phyloP scores from a whole-genome alignment of 2,888 invertebrate genomes.

The Nomada goodeniana region DNA sequence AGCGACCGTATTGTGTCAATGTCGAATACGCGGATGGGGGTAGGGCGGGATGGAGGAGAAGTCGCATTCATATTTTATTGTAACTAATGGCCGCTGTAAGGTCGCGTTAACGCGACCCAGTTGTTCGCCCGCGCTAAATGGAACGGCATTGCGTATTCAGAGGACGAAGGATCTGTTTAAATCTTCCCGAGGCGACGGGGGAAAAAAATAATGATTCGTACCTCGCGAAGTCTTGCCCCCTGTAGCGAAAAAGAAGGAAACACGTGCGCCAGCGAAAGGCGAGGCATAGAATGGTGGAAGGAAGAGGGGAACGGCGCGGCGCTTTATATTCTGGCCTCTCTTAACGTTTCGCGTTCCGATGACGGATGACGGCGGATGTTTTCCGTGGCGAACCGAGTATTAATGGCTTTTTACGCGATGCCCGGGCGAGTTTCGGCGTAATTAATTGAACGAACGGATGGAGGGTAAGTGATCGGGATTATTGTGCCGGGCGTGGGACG shows the following conservation, averaged over 20 bases:
- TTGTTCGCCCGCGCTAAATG: slow-evolving; percentile 43
- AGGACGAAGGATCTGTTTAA: slow-evolving; percentile 40
- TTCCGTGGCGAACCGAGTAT: not conserved
- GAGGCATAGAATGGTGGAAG: too few relatives aligned
- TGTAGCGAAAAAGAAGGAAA: not conserved
- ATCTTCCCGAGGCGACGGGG: slow-evolving; percentile 27
- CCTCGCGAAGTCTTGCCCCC: not conserved
- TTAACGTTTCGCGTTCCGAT: slow-evolving; percentile 1
- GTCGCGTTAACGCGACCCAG: slow-evolving; percentile 43
- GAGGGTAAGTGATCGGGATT: too few relatives aligned
- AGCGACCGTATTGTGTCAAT: slow-evolving; percentile 51
- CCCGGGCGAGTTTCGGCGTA: not conserved
- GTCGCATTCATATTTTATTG: slow-evolving; percentile 46
- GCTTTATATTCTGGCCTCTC: not conserved
- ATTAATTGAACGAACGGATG: slow-evolving; percentile 21
- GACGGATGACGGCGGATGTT: slow-evolving; percentile 13
- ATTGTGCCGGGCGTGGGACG: too few relatives aligned
- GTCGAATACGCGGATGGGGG: slow-evolving; percentile 39
- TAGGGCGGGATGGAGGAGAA: not conserved
- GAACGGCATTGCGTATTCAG: slow-evolving; percentile 49
- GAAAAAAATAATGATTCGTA: slow-evolving; percentile 23
- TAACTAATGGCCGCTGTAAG: slow-evolving; percentile 47
- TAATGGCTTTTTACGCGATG: not conserved
- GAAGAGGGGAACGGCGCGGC: not conserved
- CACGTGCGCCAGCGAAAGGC: not conserved